Evolutionary conservation across 2,113 vertebrate genomes (phyloP), one percentile per base, ranked within the genome.

Genomic region (Meles meles): DNA sequence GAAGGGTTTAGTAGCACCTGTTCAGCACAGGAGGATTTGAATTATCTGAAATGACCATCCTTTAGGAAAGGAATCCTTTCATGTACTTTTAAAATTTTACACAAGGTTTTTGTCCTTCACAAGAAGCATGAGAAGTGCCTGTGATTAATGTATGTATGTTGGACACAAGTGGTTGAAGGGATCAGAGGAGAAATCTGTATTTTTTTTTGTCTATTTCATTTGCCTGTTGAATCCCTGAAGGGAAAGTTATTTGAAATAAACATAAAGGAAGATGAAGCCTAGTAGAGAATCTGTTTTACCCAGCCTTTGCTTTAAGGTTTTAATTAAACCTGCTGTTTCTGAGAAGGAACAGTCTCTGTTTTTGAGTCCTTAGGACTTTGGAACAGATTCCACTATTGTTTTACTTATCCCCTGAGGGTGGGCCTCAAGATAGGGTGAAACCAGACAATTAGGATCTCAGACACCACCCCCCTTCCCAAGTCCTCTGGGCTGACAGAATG

Each of bases 311-410:
- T 86, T 76, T 65, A 76, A 14, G 27, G 12, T 76, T 96, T 79
- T 83, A 82, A 86, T 67, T 44, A 77, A 34, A 76, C 47, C 34
- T 71, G 1, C 37, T 77, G 6, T 90, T 90, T 93, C 72, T 74
- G 21, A 77, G 83, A 61, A 80, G 47, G 61, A 92, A 69, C 25
- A 55, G 0, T 69, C 6, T 83, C 84, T 93, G 71, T 88, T 88
- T 93, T 96, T 82, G 47, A 86, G 49, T 93, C 31, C 44, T 84
- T 25, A 23, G 44, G 34, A 63, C 31, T 52, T 7, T 76, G 39
- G 29, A 61, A 96, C 52, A 79, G 90, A 92, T 74, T 77, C 76
- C 57, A n/a, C 71, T 90, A 34, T 94, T 97, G 81, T 97, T 96
- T 96, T 89, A 49, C 47, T 89, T 93, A 34, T 15, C 49, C 49